Evolutionary conservation across 2,797 vertebrate species (phyloP).

Genomic region (Iguana delicatissima): DNA sequence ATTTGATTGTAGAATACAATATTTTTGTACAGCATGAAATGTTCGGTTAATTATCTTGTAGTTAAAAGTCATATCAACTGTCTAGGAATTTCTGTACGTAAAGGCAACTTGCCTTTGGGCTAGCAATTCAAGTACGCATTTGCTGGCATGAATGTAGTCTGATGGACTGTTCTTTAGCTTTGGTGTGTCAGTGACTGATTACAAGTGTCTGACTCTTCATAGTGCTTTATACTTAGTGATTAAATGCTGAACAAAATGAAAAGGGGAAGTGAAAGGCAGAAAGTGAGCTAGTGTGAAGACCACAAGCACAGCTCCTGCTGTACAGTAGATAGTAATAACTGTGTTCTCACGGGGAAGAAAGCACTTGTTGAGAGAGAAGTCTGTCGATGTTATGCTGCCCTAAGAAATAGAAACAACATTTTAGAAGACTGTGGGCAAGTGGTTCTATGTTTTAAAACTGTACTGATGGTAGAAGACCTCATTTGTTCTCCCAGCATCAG

Average conservation of each 20-base stretch:
- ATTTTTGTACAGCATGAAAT: constrained; percentile 79
- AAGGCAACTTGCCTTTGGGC: constrained; percentile 69
- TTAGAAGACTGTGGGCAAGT: not conserved
- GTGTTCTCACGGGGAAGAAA: constrained; percentile 91
- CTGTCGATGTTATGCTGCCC: constrained; percentile 87
- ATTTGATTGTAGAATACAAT: constrained; percentile 76
- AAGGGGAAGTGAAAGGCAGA: constrained; percentile 81
- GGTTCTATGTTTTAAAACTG: constrained; percentile 35
- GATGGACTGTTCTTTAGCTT: constrained; percentile 76
- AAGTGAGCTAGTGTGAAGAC: constrained; percentile 81
- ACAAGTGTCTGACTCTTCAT: constrained; percentile 80
- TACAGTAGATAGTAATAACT: constrained; percentile 87
- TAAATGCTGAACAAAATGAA: constrained; percentile 84
- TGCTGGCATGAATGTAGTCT: constrained; percentile 73
- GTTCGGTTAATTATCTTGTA: constrained; percentile 74
- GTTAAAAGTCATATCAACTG: constrained; percentile 69
- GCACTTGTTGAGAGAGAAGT: constrained; percentile 90
- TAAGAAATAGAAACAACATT: constrained; percentile 69
- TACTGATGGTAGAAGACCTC: constrained; percentile 44
- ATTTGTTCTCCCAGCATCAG: constrained; percentile 57
- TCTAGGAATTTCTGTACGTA: constrained; percentile 70
- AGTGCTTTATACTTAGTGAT: constrained; percentile 88
- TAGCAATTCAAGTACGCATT: constrained; percentile 69
- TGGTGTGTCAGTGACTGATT: constrained; percentile 68
- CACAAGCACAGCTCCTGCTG: constrained; percentile 69